A percentile compares a stretch with the other conserved stretches of the same genome.
Conservation (phyloP, 2,888 invertebrate genomes). For the Tenthredo livida region DNA sequence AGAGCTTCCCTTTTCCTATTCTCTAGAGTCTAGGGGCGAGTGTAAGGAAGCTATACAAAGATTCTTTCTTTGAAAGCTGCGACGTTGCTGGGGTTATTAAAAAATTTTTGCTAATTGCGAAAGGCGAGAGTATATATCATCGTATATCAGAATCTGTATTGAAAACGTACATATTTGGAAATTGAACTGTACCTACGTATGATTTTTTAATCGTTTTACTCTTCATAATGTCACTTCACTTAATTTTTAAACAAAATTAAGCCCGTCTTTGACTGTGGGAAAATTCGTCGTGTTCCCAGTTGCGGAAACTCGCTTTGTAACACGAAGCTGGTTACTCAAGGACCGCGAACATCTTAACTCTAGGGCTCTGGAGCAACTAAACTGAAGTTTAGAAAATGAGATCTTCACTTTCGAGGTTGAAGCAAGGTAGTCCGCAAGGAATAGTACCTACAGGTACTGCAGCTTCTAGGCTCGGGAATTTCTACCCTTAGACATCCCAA, state of each 20-base stretch:
- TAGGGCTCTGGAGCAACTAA: neutral
- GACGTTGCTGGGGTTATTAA: neutral
- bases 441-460: neutral
- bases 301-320: slow-evolving; percentile 18
- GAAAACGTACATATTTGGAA: neutral
- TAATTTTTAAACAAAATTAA: neutral
- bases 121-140: neutral
- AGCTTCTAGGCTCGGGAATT: neutral
- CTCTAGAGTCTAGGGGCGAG: neutral
- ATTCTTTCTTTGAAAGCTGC: neutral
- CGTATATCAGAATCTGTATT: neutral
- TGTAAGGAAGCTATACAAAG: neutral
- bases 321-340: slow-evolving; percentile 22
- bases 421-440: neutral
- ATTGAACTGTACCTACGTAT: neutral
- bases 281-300: neutral
- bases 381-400: slow-evolving; percentile 29
- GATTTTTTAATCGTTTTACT: neutral
- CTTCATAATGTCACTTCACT: neutral
- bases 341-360: slow-evolving; percentile 14
- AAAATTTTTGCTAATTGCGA: neutral
- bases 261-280: neutral
- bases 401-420: slow-evolving; percentile 25
- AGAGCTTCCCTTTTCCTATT: neutral
- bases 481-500: neutral